phyloP scores from a whole-genome alignment of 2,888 invertebrate species.

The Euphydryas editha region DNA sequence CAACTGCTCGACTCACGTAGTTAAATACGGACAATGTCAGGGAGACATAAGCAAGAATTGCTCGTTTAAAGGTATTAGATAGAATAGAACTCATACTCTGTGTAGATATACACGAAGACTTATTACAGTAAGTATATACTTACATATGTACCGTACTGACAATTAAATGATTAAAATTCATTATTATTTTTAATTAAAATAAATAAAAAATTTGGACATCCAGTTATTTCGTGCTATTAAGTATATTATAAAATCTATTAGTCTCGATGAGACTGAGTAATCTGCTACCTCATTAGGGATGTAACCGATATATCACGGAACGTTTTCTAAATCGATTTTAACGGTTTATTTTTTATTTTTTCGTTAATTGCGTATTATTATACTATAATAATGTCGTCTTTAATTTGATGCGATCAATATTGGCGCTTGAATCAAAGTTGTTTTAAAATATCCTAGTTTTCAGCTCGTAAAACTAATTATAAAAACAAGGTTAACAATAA shows the following conservation, averaged over 20 bases:
- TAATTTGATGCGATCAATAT: slow-evolving; percentile 27
- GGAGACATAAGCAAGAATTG: too few species aligned
- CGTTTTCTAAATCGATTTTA: slow-evolving; percentile 26
- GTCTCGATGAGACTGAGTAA: neutral
- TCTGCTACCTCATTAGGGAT: slow-evolving; percentile 19
- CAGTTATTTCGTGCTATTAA: neutral
- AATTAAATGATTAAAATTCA: too few species aligned
- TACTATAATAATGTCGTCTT: slow-evolving; percentile 7
- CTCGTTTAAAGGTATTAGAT: too few species aligned
- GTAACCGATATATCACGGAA: slow-evolving; percentile 25
- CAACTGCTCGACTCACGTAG: too few species aligned
- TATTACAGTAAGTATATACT: too few species aligned
- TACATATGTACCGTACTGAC: too few species aligned
- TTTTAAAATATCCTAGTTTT: slow-evolving; percentile 17
- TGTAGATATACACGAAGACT: too few species aligned
- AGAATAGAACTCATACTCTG: too few species aligned
- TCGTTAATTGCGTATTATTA: slow-evolving; percentile 26
- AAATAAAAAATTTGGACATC: too few species aligned
- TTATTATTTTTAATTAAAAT: too few species aligned
- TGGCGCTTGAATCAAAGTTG: slow-evolving; percentile 19
- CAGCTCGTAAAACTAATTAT: slow-evolving; percentile 24
- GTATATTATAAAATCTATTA: neutral
- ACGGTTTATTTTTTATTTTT: too few species aligned
- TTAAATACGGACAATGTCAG: too few species aligned
- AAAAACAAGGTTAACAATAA: slow-evolving; percentile 27